Base-by-base conservation (phyloP, 30 jellyfish, hydroid and myxozoan species). In the Rhopilema esculentum region DNA sequence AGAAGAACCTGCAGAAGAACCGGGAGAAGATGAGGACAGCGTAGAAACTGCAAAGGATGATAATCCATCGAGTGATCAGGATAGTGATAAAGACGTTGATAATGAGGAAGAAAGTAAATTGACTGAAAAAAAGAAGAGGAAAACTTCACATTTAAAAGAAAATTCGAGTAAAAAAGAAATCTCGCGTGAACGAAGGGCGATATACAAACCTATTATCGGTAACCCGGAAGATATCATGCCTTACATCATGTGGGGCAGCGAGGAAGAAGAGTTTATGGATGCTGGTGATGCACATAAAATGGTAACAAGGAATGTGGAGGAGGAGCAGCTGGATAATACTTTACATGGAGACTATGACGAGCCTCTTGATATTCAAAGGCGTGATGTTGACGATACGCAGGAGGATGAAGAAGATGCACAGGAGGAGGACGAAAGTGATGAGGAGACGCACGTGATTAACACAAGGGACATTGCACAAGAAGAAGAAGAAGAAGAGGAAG, bases 191-290 rank as follows among this genome's bases (percentile, higher is more conserved):
- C 65, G 87, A 26, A 70, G 94, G 16, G 70, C 75, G 16, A 66
- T 70, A 24, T 75, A 72, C 33, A 80, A 85, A 53, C 94, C 94
- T 31, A 75, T 85, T 61, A 67, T 85, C 2, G 94, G 94, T 25
- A 75, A 85, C 84, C 94, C 94, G 15, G 94, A 85, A 17, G 94
- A 85, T 66, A 85, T 85, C 61, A 61, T 85, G 88, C 94, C 94
- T 19, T 85, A 85, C 51, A 16, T 85, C 18, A 73, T 85, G 77
- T 69, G 75, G 15, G 94, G 86, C 9, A 6, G 78, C 4, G 88
- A 85, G 31, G 94, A 74, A 62, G 83, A 85, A 29, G 69, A 80
- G 17, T 77, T 27, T 7, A 21, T 28, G 64, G 94, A 85, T 33
- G 83, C 51, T 17, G 28, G 49, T 62, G 66, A 63, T 22, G 88